Evolutionary conservation across 1,140 invertebrate genomes (phyloP).

Genomic region (Trypoxylus dichotomus): DNA sequence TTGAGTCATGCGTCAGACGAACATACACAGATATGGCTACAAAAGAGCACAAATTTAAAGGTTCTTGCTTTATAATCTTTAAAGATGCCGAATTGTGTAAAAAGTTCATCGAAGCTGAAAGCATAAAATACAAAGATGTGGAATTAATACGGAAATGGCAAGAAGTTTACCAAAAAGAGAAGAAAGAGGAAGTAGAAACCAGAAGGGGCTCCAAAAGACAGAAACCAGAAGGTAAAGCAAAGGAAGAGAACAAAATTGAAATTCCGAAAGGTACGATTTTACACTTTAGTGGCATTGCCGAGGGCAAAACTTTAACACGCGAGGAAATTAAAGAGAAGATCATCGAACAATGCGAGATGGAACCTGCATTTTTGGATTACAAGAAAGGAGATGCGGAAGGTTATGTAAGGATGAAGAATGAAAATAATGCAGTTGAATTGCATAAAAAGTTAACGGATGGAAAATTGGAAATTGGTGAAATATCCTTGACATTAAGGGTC

Average conservation of each 20-base stretch:
- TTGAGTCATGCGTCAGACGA: constrained; percentile 79
- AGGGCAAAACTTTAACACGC: constrained; percentile 60
- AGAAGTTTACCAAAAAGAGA: constrained; percentile 69
- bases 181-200: constrained; percentile 68
- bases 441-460: constrained; percentile 65
- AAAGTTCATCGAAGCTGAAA: constrained; percentile 63
- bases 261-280: constrained; percentile 72
- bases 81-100: constrained; percentile 72
- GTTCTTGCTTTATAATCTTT: constrained; percentile 87
- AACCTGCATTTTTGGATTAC: constrained; percentile 76
- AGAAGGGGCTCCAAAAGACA: constrained; percentile 60
- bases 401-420: constrained; percentile 69
- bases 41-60: constrained; percentile 77
- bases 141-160: constrained; percentile 74
- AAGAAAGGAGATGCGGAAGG: constrained; percentile 72
- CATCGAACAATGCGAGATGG: constrained; percentile 60
- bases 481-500: constrained; percentile 60
- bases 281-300: constrained; percentile 63
- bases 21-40: constrained; percentile 63
- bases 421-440: constrained; percentile 67
- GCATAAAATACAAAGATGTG: constrained; percentile 72
- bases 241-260: constrained; percentile 54
- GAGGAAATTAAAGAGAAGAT: constrained; percentile 74
- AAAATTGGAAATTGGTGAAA: constrained; percentile 61
- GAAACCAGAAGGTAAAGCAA: constrained; percentile 47